phyloP scores from a whole-genome alignment of 2,797 vertebrate genomes.

The Peromyscus eremicus region DNA sequence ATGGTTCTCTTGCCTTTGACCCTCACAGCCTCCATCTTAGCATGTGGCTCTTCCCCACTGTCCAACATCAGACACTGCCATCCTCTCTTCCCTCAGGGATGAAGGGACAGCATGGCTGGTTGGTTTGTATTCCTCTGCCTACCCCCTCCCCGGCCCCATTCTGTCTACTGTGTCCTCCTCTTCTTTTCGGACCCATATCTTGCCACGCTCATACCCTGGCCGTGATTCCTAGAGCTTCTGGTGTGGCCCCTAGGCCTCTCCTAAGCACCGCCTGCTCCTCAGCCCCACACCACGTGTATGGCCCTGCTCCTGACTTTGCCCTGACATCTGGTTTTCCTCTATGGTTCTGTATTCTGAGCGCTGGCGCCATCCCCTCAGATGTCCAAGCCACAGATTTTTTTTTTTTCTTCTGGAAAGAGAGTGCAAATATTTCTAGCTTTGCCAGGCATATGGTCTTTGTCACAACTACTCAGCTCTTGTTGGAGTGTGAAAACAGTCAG shows the following conservation, averaged over 20 bases:
- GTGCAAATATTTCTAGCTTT: slow-evolving; percentile 1
- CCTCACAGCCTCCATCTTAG: background rate
- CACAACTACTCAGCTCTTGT: background rate
- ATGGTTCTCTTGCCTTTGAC: background rate
- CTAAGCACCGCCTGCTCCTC: background rate
- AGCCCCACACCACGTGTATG: background rate
- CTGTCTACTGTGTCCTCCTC: background rate
- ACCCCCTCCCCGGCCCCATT: background rate
- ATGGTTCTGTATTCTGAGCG: background rate
- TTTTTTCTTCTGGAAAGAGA: background rate
- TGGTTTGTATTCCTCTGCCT: background rate
- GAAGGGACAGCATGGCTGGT: background rate
- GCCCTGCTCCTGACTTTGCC: background rate
- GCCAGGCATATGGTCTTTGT: background rate
- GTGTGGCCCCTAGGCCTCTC: too few species aligned
- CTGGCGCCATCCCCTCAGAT: background rate
- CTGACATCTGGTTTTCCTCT: background rate
- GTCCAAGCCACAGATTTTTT: background rate
- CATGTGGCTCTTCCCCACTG: background rate
- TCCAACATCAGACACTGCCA: background rate
- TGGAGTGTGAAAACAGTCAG: background rate
- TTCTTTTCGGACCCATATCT: background rate
- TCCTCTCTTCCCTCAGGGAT: background rate
- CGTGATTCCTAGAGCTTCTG: background rate
- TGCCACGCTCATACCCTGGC: too few species aligned